Evolutionary conservation across 2,113 vertebrate genomes (phyloP), one percentile per base, ranked within the genome.

Genomic region (Siniperca chuatsi): DNA sequence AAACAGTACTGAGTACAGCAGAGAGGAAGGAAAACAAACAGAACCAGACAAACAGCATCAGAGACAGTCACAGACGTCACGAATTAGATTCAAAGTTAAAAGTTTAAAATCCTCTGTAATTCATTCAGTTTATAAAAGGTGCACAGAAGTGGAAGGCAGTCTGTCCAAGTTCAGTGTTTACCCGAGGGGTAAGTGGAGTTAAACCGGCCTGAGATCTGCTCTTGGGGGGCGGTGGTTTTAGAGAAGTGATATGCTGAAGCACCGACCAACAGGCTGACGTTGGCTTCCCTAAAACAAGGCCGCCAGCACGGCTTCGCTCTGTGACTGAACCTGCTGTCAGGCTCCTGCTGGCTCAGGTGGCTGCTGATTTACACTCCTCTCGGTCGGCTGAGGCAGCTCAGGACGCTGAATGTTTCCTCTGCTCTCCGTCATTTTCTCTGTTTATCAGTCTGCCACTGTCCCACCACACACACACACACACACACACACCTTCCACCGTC

Each of bases 381-480:
- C 18, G 0, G 50, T 46, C 23, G 44, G 23, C 62, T 0, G 29
- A 29, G 29, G 29, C 29, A 1, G 29, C 29, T 83, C 55, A 65
- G 77, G 35, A 60, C 75, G 65, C 65, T 25, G 61, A 16, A 68
- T 3, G 67, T 74, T 83, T 76, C 65, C 67, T 82, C 65, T 44
- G 15, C 70, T 52, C n/a, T 13, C 4, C 54, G 4, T 73, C 21
- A 57, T 78, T 65, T 72, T 57, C 46, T 71, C 64, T 79, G 67
- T 74, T 76, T 33, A 73, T 79, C 66, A 18, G 44, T 46, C 16
- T 52, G 15, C 18, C 48, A 15, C 46, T 48, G 46, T 52, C 64
- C 25, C 20, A 80, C 35, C 44, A 72, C 55, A 42, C 62, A 57
- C 48, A 77, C 61, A 67, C 62, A 18, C n/a, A 35, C 65, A 58